Base-by-base conservation (phyloP, 1,140 invertebrate genomes). In the Drosophila mojavensis region DNA sequence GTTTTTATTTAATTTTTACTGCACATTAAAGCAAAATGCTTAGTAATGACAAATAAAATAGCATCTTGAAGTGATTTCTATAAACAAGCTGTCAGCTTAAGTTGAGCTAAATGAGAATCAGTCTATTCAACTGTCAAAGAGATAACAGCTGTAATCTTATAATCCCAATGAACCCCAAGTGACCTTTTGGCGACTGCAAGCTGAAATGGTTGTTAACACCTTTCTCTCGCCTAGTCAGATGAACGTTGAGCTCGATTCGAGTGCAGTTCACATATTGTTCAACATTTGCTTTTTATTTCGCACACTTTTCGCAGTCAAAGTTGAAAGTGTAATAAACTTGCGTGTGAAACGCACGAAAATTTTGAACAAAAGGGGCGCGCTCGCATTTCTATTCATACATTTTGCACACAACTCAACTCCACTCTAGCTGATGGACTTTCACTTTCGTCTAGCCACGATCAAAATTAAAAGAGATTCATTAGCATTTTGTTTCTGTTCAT, bases 321-420 rank as follows among this genome's bases (percentile, higher is more conserved):
- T 81, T 81, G 78, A 81, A 81, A 81, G 78, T 81, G 78, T 79
- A 81, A 81, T 81, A 81, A 81, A 81, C 78, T 81, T 79, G 78
- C 78, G 78, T 81, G 78, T 71, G 78, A 81, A 81, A 79, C 60
- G 78, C 58, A 81, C 48, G 36, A 72, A 73, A 66, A 61, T 51
- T 67, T 61, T 41, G n/a, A 79, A 81, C 76, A 81, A 78, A 78
- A 80, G 75, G 66, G 5, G 33, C 56, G 60, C 70, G 56, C 54
- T 78, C 65, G 59, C 75, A 65, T 74, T 74, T 75, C 51, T 66
- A 63, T 61, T 67, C 60, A 59, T 15, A 61, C 54, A 64, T 73
- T 76, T 69, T 69, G 69, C 73, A 75, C 56, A 70, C 53, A 30
- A 50, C 53, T 69, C 6, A 9, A 2, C 43, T 9, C 9, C 5